Conservation (phyloP, 2,797 vertebrate genomes). For the Silurus lanzhouensis region DNA sequence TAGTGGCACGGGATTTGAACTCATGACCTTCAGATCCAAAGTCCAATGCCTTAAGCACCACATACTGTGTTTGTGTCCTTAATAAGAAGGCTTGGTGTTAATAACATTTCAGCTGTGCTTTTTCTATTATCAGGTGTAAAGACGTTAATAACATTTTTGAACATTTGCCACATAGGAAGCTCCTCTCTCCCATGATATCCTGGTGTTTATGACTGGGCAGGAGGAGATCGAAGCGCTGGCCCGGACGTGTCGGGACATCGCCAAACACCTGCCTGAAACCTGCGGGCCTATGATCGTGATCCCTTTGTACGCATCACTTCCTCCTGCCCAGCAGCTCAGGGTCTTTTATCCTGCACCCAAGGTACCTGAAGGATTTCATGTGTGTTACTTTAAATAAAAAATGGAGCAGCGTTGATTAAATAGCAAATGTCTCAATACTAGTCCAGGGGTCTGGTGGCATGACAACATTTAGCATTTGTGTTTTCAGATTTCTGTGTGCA, state of each 20-base stretch:
- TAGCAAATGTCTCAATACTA: neutral
- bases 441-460: neutral
- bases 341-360: conserved; percentile 89
- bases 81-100: neutral
- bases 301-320: conserved; percentile 92
- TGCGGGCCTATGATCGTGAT: conserved; percentile 83
- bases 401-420: neutral
- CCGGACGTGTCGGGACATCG: conserved; percentile 89
- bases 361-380: conserved; percentile 65
- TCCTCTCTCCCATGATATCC: conserved; percentile 85
- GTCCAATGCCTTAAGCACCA: too few relatives aligned
- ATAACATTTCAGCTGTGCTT: neutral
- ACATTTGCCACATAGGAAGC: conserved; percentile 77
- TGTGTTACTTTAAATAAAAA: neutral
- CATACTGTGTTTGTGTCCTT: neutral
- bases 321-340: conserved; percentile 87
- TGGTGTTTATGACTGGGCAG: conserved; percentile 97
- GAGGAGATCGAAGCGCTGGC: conserved; percentile 97
- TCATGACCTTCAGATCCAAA: too few relatives aligned
- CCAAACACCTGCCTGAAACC: conserved; percentile 87
- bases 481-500: neutral
- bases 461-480: neutral
- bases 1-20: too few relatives aligned
- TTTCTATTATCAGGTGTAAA: neutral
- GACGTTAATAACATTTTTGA: neutral